Conservation (phyloP, 2,113 vertebrate genomes). For the Todiramphus chloris region DNA sequence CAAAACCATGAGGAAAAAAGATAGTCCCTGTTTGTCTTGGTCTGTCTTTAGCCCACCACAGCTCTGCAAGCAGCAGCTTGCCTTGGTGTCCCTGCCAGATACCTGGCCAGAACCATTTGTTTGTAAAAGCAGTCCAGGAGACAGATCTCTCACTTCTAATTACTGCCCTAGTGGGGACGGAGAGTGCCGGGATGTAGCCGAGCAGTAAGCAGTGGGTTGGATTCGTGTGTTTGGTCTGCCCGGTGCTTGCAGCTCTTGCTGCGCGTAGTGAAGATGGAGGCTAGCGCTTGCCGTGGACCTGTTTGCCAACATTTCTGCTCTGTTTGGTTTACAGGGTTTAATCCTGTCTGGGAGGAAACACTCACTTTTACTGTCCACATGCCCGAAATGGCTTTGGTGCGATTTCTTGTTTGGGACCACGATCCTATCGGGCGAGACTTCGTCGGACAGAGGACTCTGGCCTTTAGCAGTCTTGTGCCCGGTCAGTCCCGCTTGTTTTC, state of each 20-base stretch:
- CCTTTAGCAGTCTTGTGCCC: conserved; percentile 94
- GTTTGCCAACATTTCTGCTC: background rate
- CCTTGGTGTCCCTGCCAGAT: background rate
- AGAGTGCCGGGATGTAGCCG: background rate
- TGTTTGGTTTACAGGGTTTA: conserved; percentile 84
- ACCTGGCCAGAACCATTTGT: background rate
- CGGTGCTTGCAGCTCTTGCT: background rate
- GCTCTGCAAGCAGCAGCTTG: background rate
- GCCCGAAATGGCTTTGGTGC: conserved; percentile 92
- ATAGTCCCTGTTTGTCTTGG: background rate
- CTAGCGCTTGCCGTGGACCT: rapidly evolving
- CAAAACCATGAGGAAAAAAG: background rate
- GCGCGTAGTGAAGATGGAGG: background rate
- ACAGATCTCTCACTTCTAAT: background rate
- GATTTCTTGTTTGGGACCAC: conserved; percentile 98
- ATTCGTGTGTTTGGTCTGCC: background rate
- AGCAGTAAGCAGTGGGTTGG: background rate
- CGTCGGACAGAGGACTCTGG: conserved; percentile 94
- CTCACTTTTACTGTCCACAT: conserved; percentile 96
- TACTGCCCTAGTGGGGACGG: background rate
- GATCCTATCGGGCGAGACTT: conserved; percentile 97
- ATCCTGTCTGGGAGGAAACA: conserved; percentile 98
- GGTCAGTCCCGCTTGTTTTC: conserved; percentile 73
- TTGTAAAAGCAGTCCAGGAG: background rate
- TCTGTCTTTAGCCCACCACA: background rate